Conservation (phyloP, 2,888 invertebrate species). For the Tribolium freemani region DNA sequence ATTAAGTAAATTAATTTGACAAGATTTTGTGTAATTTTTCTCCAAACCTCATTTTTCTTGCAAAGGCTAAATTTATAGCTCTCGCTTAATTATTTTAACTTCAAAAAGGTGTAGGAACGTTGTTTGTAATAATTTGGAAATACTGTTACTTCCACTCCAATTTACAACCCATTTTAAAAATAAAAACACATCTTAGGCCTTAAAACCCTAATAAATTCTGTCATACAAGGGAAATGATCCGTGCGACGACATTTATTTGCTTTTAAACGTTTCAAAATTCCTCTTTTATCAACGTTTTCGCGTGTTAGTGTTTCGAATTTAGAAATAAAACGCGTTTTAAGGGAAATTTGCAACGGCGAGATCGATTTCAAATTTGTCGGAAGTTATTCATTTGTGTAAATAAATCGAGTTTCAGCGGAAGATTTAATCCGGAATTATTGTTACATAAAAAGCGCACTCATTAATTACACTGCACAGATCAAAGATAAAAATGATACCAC, state of each 20-base stretch:
- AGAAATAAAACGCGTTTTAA: background rate
- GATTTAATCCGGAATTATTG: background rate
- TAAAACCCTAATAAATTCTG: slow-evolving; percentile 22
- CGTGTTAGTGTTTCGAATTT: background rate
- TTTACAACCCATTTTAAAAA: background rate
- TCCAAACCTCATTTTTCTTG: background rate
- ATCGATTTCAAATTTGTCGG: background rate
- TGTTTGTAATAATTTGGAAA: background rate
- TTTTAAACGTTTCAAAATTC: slow-evolving; percentile 21
- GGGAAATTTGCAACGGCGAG: too few species aligned
- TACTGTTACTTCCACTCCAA: background rate
- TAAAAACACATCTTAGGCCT: background rate
- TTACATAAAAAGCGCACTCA: background rate
- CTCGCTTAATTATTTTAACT: too few species aligned
- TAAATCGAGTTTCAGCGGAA: background rate
- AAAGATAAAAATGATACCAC: background rate
- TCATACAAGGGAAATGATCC: slow-evolving; percentile 14
- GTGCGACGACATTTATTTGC: slow-evolving; percentile 16
- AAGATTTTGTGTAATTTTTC: background rate
- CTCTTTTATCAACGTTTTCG: slow-evolving; percentile 13
- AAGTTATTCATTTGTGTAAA: background rate
- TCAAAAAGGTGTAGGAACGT: too few species aligned
- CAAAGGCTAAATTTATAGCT: too few species aligned
- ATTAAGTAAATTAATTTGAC: background rate
- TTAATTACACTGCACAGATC: background rate